Evolutionary conservation across 2,888 invertebrate genomes (phyloP).

Genomic region (Tachina grossa): DNA sequence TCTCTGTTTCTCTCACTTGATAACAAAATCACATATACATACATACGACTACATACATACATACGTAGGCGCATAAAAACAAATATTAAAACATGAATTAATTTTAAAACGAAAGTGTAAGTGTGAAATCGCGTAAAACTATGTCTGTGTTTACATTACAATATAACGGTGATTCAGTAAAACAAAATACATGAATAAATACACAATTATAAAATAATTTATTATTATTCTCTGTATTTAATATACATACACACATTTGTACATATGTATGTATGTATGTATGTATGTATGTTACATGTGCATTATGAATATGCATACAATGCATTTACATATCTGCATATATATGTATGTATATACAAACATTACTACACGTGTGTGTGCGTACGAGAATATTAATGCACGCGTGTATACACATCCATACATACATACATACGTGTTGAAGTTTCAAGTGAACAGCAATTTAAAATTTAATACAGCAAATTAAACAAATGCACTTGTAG

Average conservation of each 20-base stretch:
- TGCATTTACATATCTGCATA: neutral
- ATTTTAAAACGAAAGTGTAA: constrained; percentile 7
- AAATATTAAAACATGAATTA: constrained; percentile 23
- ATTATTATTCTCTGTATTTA: neutral
- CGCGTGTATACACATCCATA: neutral
- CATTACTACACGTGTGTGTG: too few relatives aligned
- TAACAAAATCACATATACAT: neutral
- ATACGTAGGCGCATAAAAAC: neutral
- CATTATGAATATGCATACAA: too few relatives aligned
- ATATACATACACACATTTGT: neutral
- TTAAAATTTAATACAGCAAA: neutral
- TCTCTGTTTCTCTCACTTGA: neutral
- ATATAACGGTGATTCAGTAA: neutral
- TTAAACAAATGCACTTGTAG: neutral
- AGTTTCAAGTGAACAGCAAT: neutral
- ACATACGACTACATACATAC: neutral
- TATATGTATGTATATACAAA: neutral
- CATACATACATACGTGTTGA: neutral
- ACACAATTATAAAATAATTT: neutral
- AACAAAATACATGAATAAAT: neutral
- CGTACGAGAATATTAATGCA: neutral
- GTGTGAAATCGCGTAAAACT: constrained; percentile 20
- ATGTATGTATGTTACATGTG: neutral
- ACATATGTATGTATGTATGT: neutral
- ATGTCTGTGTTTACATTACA: neutral